Percentiles rank a stretch among this genome's conserved stretches.
Conservation (phyloP, 2,888 invertebrate genomes). For the Apodemia duryi region DNA sequence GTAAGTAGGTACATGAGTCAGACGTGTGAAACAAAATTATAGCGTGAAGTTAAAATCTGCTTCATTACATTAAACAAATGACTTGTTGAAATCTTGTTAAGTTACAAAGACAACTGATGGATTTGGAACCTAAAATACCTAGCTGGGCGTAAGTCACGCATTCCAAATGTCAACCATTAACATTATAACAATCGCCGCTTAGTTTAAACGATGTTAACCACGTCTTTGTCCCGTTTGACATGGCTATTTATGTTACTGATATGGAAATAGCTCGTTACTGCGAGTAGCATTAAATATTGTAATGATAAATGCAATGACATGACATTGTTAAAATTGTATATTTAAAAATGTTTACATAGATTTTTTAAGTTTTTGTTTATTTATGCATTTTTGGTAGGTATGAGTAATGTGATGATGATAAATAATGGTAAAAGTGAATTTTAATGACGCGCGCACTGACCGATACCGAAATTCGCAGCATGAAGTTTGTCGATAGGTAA, state of each 20-base stretch:
- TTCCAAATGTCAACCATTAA: slow-evolving; percentile 12
- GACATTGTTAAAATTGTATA: too few relatives aligned
- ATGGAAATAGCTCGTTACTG: slow-evolving; percentile 12
- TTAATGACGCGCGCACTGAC: too few relatives aligned
- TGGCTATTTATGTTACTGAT: slow-evolving; percentile 14
- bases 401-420: too few relatives aligned
- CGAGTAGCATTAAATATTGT: not conserved
- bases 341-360: too few relatives aligned
- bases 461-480: too few relatives aligned
- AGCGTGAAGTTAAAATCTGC: not conserved
- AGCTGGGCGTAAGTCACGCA: slow-evolving; percentile 6
- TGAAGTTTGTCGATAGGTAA: too few relatives aligned
- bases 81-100: not conserved
- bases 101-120: not conserved
- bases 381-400: too few relatives aligned
- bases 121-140: slow-evolving; percentile 6
- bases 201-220: slow-evolving; percentile 11
- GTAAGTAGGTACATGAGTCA: too few relatives aligned
- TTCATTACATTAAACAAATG: not conserved
- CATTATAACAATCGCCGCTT: slow-evolving; percentile 12
- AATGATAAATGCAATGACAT: not conserved
- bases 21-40: not conserved
- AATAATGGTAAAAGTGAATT: too few relatives aligned
- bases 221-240: slow-evolving; percentile 10
- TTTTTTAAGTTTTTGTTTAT: too few relatives aligned